These are phyloP conservation scores for Notospermus geniculatus DNA, from an alignment of 1,140 invertebrate species.

Conservation along the genomic window DNA sequence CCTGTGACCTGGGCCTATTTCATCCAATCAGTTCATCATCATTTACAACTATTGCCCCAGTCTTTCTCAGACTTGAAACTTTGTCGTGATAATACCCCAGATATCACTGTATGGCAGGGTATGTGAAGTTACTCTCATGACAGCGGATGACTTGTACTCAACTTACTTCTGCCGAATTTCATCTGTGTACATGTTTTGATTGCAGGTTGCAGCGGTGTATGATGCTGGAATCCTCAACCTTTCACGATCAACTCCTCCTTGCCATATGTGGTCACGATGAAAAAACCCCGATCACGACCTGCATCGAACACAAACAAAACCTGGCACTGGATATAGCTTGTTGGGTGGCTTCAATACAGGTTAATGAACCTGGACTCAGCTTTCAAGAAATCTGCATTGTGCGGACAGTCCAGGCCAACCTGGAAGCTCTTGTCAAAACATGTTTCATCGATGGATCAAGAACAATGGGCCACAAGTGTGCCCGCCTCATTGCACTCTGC, in stretches of 20 bases:
- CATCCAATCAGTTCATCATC: too few relatives aligned
- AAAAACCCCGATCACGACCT: constrained; percentile 41
- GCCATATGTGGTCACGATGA: constrained; percentile 59
- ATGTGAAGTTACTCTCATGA: too few relatives aligned
- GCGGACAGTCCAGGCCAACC: constrained; percentile 32
- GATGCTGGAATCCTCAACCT: constrained; percentile 77
- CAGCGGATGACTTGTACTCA: too few relatives aligned
- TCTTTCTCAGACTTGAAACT: too few relatives aligned
- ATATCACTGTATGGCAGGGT: too few relatives aligned
- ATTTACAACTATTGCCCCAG: too few relatives aligned
- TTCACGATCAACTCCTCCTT: constrained; percentile 71
- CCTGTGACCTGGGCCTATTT: too few relatives aligned
- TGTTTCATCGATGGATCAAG: constrained; percentile 77
- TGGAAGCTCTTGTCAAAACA: constrained; percentile 55
- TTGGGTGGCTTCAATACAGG: constrained; percentile 62
- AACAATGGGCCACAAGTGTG: constrained; percentile 82
- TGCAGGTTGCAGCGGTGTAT: constrained; percentile 68
- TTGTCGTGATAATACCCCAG: too few relatives aligned
- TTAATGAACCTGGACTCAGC: constrained; percentile 42
- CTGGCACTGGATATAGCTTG: constrained; percentile 74
- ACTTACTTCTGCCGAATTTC: too few relatives aligned
- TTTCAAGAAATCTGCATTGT: constrained; percentile 23
- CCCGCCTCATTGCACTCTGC: constrained; percentile 77
- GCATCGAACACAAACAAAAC: constrained; percentile 56
- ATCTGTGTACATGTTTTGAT: constrained; percentile 26